phyloP scores from a whole-genome alignment of 1,140 invertebrate genomes.

The Pseudobourletiella spinata region DNA sequence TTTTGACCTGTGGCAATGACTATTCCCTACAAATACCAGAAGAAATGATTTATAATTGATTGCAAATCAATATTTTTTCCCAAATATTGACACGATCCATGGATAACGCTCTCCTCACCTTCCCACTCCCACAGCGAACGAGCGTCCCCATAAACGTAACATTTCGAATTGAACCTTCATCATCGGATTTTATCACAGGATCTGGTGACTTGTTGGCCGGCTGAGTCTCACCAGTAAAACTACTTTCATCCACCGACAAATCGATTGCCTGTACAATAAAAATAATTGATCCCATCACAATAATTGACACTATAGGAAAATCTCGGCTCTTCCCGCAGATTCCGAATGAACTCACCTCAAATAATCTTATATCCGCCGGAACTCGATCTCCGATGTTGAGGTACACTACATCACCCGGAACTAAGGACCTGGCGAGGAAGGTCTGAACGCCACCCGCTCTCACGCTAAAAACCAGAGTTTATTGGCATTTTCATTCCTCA shows the following conservation, averaged over 20 bases:
- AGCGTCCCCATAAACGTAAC: conserved; percentile 98
- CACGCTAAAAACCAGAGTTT: conserved; percentile 49
- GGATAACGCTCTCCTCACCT: conserved; percentile 51
- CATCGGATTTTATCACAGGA: conserved; percentile 49
- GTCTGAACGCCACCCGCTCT: conserved; percentile 78
- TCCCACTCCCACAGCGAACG: conserved; percentile 91
- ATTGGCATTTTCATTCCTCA: too few relatives aligned
- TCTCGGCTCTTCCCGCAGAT: too few relatives aligned
- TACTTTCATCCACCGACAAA: conserved; percentile 93
- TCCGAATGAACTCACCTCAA: conserved; percentile 66
- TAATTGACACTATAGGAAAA: background rate
- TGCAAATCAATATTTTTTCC: background rate
- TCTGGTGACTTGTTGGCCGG: conserved; percentile 60
- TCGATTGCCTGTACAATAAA: conserved; percentile 56
- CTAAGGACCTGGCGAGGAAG: conserved; percentile 87
- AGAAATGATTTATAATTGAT: too few relatives aligned
- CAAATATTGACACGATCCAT: background rate
- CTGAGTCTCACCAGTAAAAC: conserved; percentile 86
- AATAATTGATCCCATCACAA: conserved; percentile 19
- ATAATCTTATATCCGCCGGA: conserved; percentile 87
- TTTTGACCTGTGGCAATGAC: conserved; percentile 94
- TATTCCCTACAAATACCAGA: conserved; percentile 58
- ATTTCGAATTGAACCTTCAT: conserved; percentile 69
- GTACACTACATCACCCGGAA: conserved; percentile 94
- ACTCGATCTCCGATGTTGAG: conserved; percentile 82